Evolutionary conservation across 2,888 invertebrate genomes (phyloP).

Genomic region (Mamestra brassicae): DNA sequence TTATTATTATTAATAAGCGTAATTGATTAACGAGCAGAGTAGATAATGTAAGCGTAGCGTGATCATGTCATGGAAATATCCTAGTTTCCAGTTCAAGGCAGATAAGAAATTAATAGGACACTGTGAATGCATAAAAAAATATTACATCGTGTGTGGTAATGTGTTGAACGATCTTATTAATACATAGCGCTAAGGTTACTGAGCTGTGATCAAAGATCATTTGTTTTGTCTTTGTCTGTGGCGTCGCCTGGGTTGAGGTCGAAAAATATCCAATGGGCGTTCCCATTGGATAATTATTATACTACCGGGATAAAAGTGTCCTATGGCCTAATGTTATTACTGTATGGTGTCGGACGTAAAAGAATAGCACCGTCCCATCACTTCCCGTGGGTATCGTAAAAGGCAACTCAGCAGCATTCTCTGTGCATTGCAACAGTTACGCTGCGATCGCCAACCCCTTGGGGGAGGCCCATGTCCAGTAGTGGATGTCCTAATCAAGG

Average conservation of each 20-base stretch:
- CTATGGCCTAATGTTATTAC: too few species aligned
- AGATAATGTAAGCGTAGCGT: constrained; percentile 54
- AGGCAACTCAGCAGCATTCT: too few species aligned
- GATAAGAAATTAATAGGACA: constrained; percentile 63
- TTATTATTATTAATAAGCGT: constrained; percentile 46
- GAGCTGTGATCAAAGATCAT: neutral
- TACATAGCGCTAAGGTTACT: neutral
- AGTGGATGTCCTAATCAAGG: too few species aligned
- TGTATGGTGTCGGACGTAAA: too few species aligned
- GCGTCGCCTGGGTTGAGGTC: neutral
- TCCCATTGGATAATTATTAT: too few species aligned
- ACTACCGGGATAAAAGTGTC: too few species aligned
- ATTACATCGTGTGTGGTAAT: constrained; percentile 12
- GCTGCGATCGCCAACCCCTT: too few species aligned
- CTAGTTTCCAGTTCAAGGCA: constrained; percentile 72
- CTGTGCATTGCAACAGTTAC: too few species aligned
- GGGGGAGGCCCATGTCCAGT: too few species aligned
- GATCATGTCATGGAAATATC: constrained; percentile 69
- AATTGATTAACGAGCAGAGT: constrained; percentile 60
- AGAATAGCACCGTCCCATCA: too few species aligned
- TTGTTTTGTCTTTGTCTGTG: neutral
- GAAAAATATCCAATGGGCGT: neutral
- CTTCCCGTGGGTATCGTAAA: too few species aligned
- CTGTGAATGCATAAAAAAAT: constrained; percentile 31
- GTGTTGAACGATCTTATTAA: constrained; percentile 2